phyloP scores from a whole-genome alignment of 1,140 invertebrate species.

The Venturia canescens region DNA sequence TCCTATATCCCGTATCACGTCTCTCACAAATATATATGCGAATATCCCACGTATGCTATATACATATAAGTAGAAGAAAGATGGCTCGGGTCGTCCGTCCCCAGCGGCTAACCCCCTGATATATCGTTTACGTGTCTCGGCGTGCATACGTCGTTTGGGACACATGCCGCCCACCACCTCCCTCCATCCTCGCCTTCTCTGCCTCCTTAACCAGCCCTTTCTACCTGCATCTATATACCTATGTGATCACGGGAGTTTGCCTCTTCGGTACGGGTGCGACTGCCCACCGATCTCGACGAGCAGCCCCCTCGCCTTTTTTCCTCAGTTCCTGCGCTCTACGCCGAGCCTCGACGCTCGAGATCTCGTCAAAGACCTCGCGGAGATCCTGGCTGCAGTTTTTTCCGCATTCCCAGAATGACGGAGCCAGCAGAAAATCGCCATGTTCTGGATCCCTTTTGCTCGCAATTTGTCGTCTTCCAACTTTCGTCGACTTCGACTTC shows the following conservation, averaged over 20 bases:
- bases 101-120: constrained; percentile 77
- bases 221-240: constrained; percentile 24
- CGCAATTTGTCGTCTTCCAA: background rate
- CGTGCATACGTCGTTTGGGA: constrained; percentile 76
- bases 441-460: no score
- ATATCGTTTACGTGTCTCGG: constrained; percentile 77
- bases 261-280: background rate
- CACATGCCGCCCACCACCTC: constrained; percentile 69
- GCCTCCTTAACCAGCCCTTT: constrained; percentile 42
- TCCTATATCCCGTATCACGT: background rate
- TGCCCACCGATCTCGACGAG: background rate
- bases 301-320: constrained; percentile 1
- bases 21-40: background rate
- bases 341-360: constrained; percentile 15
- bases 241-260: background rate
- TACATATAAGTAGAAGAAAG: constrained; percentile 74
- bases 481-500: background rate
- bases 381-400: constrained; percentile 65
- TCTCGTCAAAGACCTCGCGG: constrained; percentile 60
- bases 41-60: background rate
- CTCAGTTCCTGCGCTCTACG: constrained; percentile 30
- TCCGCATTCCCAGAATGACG: constrained; percentile 71
- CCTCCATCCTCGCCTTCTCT: constrained; percentile 36
- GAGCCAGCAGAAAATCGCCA: background rate
- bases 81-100: constrained; percentile 75